Evolutionary conservation across 2,113 vertebrate species (phyloP), one percentile per base, ranked within the genome.

Genomic region (Eretmochelys imbricata): DNA sequence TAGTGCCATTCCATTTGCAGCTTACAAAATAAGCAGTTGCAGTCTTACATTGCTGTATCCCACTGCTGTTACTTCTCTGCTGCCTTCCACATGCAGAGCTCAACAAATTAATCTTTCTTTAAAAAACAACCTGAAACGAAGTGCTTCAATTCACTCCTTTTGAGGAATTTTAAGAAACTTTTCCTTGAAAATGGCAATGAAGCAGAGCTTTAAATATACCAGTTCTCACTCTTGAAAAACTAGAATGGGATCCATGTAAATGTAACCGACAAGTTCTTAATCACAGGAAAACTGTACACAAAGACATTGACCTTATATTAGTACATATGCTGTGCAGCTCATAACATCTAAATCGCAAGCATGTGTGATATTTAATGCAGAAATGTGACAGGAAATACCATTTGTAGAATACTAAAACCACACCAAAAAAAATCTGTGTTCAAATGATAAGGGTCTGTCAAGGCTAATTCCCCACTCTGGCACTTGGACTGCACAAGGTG

Each of bases 321-420:
- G 48, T 72, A 85, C 90, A 48, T 72, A 82, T 75, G 83, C 78
- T 96, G 89, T 25, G 6, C 27, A 75, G 86, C 79, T 93, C 82
- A 2, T 80, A 87, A 90, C 86, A 80, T 84, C 92, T 94, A 95
- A 96, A 98, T 97, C 93, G 90, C 93, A 97, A 98, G 94, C 93
- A 97, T 1, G 16, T 97, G 98, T 59, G 76, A 51, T 75, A 89
- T 95, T 91, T 88, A 75, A 12, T 35, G 95, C 92, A 98, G 93
- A 85, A 91, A 93, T 76, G 92, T 7, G 29, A 94, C 96, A 97
- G 97, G 98, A 98, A 98, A 98, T 96, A 78, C 94, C 96, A 89
- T 91, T 95, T 96, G 85, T 82, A 93, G 88, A 96, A 95, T 53
- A 91, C 0, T 87, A 94, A 97, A 90, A 91, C 54, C 72, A 79